Conservation (phyloP, 1,140 invertebrate species). For the Coboldia fuscipes region DNA sequence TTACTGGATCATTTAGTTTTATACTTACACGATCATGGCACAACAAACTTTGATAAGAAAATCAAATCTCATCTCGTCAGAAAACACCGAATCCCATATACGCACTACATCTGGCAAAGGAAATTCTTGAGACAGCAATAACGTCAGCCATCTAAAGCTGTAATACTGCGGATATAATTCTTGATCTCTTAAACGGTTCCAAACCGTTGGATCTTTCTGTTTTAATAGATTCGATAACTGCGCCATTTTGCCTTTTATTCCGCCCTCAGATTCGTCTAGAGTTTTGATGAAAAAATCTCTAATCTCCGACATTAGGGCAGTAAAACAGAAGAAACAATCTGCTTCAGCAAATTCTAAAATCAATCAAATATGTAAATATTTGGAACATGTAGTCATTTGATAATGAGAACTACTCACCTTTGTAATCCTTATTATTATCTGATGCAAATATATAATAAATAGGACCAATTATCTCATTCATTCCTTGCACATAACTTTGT, state of each 20-base stretch:
- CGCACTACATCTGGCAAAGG: constrained; percentile 85
- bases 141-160: constrained; percentile 89
- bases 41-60: constrained; percentile 84
- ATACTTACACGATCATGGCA: constrained; percentile 87
- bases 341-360: constrained; percentile 79
- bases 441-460: constrained; percentile 94
- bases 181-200: constrained; percentile 50
- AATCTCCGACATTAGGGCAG: constrained; percentile 91
- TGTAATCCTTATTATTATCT: constrained; percentile 60
- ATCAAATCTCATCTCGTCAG: constrained; percentile 69
- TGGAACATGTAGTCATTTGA: not conserved
- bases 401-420: constrained; percentile 31
- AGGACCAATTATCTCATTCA: constrained; percentile 98
- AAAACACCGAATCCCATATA: constrained; percentile 89
- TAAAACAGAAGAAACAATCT: constrained; percentile 96
- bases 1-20: not conserved
- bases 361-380: constrained; percentile 4
- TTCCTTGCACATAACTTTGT: constrained; percentile 94
- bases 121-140: constrained; percentile 96
- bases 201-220: constrained; percentile 54
- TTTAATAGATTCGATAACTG: constrained; percentile 53
- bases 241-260: constrained; percentile 70
- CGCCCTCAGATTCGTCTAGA: constrained; percentile 77
- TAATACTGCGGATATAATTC: constrained; percentile 90
- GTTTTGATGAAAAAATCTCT: constrained; percentile 94